phyloP scores from a whole-genome alignment of 2,113 vertebrate species.

The human (Homo sapiens) region DNA sequence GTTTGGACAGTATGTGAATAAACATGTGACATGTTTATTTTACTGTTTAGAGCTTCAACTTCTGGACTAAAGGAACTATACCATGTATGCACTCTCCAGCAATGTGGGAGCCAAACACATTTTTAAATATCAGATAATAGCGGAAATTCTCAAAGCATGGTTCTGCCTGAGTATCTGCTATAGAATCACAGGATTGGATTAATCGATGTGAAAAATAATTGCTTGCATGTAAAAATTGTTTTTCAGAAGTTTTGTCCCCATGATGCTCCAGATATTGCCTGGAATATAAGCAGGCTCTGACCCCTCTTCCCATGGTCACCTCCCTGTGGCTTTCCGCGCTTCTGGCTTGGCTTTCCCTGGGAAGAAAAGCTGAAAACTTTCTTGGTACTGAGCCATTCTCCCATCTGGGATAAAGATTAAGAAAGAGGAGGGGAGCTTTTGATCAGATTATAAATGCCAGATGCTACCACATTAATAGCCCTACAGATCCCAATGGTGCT shows the following conservation, averaged over 20 bases:
- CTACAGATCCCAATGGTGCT: neutral
- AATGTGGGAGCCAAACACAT: neutral
- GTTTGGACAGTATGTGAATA: constrained; percentile 54
- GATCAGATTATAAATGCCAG: constrained; percentile 61
- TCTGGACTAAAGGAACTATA: neutral
- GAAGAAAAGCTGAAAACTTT: constrained; percentile 60
- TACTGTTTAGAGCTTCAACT: constrained; percentile 30
- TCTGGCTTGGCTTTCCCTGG: constrained; percentile 57
- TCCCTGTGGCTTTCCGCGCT: neutral
- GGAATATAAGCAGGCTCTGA: neutral
- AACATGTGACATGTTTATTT: constrained; percentile 60
- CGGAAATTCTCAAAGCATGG: neutral
- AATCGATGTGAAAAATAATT: neutral
- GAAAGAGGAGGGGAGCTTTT: constrained; percentile 68
- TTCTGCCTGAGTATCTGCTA: neutral
- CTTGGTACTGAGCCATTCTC: constrained; percentile 55
- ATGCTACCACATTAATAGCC: constrained; percentile 52
- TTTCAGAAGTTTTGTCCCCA: neutral
- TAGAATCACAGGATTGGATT: neutral
- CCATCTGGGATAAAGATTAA: constrained; percentile 65
- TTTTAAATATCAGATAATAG: neutral
- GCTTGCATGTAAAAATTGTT: neutral
- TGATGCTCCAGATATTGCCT: neutral
- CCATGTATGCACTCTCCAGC: neutral
- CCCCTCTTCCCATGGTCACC: constrained; percentile 21